Evolutionary conservation across 2,113 vertebrate genomes (phyloP).

Genomic region (Bettongia penicillata): DNA sequence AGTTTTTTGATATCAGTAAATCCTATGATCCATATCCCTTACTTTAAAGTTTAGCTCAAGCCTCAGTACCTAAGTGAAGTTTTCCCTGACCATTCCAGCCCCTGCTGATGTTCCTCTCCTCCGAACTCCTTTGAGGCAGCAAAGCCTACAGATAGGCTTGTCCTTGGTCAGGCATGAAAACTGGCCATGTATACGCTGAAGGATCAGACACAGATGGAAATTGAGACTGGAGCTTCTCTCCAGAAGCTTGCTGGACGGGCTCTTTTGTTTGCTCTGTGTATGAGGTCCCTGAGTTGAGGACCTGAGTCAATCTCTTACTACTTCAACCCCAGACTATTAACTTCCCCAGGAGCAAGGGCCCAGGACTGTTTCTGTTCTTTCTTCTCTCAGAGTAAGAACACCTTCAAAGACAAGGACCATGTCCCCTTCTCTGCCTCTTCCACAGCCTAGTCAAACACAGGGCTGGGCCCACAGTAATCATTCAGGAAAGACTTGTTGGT

Average conservation of each 20-base stretch:
- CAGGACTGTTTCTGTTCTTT: neutral
- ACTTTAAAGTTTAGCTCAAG: neutral
- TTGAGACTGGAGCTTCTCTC: neutral
- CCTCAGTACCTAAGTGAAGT: neutral
- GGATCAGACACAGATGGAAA: neutral
- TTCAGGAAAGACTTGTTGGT: neutral
- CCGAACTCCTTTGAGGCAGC: neutral
- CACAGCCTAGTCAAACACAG: neutral
- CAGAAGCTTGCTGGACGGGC: neutral
- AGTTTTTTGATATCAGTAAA: neutral
- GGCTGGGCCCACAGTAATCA: neutral
- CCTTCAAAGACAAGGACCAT: neutral
- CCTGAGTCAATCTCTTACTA: neutral
- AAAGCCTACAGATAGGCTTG: neutral
- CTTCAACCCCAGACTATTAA: neutral
- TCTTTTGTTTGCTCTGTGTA: neutral
- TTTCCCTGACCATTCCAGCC: neutral
- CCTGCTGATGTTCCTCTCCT: neutral
- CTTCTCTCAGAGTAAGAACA: neutral
- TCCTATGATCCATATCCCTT: neutral
- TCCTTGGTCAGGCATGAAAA: neutral
- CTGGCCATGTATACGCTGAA: neutral
- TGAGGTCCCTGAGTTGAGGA: neutral
- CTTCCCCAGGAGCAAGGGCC: neutral
- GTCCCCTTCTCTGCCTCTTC: neutral